These are phyloP conservation scores for Epinephelus fuscoguttatus DNA, from an alignment of 2,113 vertebrate species.

Conservation along the genomic window DNA sequence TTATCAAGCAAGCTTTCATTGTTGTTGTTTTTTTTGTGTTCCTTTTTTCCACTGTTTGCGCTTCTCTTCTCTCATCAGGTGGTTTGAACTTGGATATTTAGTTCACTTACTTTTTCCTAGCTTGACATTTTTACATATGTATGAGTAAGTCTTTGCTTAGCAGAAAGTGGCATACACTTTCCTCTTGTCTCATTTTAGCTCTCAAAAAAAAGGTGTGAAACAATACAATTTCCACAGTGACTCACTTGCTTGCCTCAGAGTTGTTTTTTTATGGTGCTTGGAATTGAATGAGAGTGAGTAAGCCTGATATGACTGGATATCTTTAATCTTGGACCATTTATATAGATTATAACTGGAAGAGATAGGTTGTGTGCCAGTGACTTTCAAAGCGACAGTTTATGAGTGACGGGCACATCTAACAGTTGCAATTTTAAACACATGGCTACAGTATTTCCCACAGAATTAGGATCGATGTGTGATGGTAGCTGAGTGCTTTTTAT, in stretches of 20 bases:
- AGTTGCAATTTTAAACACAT: too few relatives aligned
- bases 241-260: background rate
- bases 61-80: background rate
- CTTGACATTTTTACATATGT: background rate
- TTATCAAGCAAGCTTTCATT: background rate
- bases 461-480: too few relatives aligned
- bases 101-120: background rate
- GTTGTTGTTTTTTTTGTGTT: background rate
- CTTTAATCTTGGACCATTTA: background rate
- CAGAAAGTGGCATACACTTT: background rate
- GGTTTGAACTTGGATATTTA: background rate
- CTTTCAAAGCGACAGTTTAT: too few relatives aligned
- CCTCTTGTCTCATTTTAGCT: background rate
- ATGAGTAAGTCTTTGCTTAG: background rate
- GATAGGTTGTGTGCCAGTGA: too few relatives aligned
- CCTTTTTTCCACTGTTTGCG: background rate
- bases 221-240: background rate
- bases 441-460: too few relatives aligned
- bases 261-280: background rate
- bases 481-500: too few relatives aligned
- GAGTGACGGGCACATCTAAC: too few relatives aligned
- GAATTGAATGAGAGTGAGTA: background rate
- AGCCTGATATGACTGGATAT: conserved; percentile 11
- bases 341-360: background rate
- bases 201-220: background rate